These are phyloP conservation scores for Syrmaticus mikado DNA, from an alignment of 2,113 vertebrate species.

Conservation along the genomic window DNA sequence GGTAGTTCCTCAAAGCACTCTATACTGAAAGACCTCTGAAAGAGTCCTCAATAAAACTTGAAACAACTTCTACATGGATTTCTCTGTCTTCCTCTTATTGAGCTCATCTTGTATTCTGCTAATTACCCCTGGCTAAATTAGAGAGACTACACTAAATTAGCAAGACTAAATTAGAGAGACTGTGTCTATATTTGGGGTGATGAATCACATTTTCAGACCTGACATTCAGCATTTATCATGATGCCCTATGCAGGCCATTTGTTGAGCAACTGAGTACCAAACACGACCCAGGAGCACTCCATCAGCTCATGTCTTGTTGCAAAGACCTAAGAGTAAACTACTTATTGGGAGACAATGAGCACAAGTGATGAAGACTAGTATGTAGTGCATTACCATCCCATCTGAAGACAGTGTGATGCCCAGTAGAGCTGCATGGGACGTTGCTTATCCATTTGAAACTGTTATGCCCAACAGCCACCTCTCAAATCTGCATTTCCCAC, in stretches of 20 bases:
- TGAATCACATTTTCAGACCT: not conserved
- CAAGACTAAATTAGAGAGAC: not conserved
- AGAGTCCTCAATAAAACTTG: not conserved
- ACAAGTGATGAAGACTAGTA: not conserved
- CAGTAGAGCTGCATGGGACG: not conserved
- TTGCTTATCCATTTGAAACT: not conserved
- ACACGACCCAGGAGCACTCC: not conserved
- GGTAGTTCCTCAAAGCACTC: not conserved
- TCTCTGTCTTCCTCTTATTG: not conserved
- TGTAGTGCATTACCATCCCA: not conserved
- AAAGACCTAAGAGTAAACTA: not conserved
- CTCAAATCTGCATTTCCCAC: not conserved
- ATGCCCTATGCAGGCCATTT: not conserved
- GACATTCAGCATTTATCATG: not conserved
- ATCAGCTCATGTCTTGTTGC: not conserved
- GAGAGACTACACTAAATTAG: not conserved
- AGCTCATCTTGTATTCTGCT: not conserved
- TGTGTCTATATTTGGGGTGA: fast-evolving
- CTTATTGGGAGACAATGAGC: not conserved
- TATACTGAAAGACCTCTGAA: not conserved
- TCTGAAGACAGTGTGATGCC: not conserved
- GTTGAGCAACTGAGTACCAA: not conserved
- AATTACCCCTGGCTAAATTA: not conserved
- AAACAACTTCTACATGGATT: not conserved
- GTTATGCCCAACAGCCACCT: not conserved